Evolutionary conservation across 2,888 invertebrate species (phyloP), one percentile per base, ranked within the genome.

Genomic region (Lymantria dispar): DNA sequence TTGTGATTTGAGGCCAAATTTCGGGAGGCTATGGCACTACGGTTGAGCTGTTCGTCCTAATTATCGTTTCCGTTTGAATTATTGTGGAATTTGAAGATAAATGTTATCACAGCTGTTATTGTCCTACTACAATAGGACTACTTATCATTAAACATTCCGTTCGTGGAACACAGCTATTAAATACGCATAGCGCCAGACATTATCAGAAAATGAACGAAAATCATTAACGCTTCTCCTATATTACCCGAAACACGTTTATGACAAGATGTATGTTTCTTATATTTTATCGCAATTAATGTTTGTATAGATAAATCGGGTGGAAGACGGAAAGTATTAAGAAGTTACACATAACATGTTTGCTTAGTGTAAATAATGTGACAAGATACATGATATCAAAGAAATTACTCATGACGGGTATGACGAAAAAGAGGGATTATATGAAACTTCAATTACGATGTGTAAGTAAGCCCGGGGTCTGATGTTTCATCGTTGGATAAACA

Each of bases 1-100:
- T 69, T 68, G 67, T 76, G 72, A 76, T 78, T 74, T 72, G 66
- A 67, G 66, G 68, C 62, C 66, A 65, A 62, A 62, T 58, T 63
- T 64, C 50, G 48, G 14, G n/a, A 5, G 15, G 15, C 22, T 10
- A 40, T n/a, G 40, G 8, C 7, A 33, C 47, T 55, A 56, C 47
- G 52, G 57, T 56, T 47, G 46, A 47, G 52, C 55, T 40, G 50
- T 30, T 43, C 29, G 13, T 12, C 22, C 47, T 54, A 54, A 65
- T 56, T 44, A 50, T 51, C 45, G 43, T 56, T 45, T 10, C 15
- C 31, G 40, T 39, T 48, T 14, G 15, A 52, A 47, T 46, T 41
- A 48, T 37, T 52, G 15, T 40, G 41, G 1, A 37, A 5, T 37
- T 40, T 11, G 3, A 15, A 45, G 47, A 40, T 44, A 36, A 12